A percentile compares a stretch with the other conserved stretches of the same genome.
phyloP scores from a whole-genome alignment of 1,140 invertebrate species.

The Oedothorax gibbosus region DNA sequence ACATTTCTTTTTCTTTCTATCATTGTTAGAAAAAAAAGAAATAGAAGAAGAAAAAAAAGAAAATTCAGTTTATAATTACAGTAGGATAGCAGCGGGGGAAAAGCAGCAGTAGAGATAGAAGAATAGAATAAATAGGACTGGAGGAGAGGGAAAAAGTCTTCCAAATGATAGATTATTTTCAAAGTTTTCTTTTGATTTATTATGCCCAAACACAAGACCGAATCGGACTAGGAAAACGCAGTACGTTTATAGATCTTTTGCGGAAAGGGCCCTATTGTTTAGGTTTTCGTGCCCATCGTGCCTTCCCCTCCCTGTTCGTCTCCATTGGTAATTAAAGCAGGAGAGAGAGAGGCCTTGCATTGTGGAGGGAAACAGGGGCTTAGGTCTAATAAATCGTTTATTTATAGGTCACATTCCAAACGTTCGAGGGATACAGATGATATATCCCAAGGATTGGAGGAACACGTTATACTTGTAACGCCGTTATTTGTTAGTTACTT shows the following conservation, averaged over 20 bases:
- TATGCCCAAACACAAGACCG: constrained; percentile 53
- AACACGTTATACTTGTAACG: too few relatives aligned
- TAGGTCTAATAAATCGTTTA: neutral
- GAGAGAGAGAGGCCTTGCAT: constrained; percentile 43
- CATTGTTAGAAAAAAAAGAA: constrained; percentile 24
- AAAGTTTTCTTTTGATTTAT: constrained; percentile 62
- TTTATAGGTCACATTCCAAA: neutral
- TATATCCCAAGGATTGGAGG: too few relatives aligned
- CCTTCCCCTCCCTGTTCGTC: constrained; percentile 36
- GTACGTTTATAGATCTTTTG: constrained; percentile 58
- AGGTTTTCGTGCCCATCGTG: constrained; percentile 55
- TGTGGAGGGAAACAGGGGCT: constrained; percentile 28
- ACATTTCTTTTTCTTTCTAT: constrained; percentile 15
- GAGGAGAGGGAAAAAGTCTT: constrained; percentile 47
- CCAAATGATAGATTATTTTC: constrained; percentile 61
- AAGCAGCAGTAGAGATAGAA: constrained; percentile 20
- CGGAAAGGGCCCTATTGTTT: constrained; percentile 60
- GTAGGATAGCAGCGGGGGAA: constrained; percentile 24
- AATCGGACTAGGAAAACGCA: constrained; percentile 47
- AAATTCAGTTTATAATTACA: constrained; percentile 56
- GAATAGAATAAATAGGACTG: constrained; percentile 34
- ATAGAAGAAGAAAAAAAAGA: constrained; percentile 23
- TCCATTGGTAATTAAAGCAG: constrained; percentile 61
- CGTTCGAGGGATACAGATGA: too few relatives aligned
- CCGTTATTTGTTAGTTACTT: too few relatives aligned